Evolutionary conservation across 2,888 invertebrate species (phyloP).

Genomic region (Xanthostigma xanthostigma): DNA sequence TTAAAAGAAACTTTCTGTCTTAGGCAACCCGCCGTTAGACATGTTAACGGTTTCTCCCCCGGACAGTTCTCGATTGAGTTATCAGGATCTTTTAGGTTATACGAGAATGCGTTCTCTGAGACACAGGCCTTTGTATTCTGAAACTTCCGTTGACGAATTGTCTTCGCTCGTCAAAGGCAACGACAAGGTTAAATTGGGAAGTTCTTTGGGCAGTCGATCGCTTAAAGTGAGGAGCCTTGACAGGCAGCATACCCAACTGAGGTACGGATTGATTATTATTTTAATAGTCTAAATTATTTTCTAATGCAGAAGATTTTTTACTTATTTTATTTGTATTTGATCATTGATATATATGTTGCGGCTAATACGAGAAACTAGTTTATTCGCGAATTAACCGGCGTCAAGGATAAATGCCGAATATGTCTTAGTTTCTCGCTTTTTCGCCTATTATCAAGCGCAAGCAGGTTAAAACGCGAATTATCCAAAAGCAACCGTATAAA

Average conservation of each 20-base stretch:
- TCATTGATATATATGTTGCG: too few relatives aligned
- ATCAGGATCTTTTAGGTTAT: conserved; percentile 63
- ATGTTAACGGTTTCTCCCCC: conserved; percentile 35
- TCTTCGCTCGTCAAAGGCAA: conserved; percentile 3
- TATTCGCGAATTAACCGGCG: too few relatives aligned
- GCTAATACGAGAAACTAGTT: too few relatives aligned
- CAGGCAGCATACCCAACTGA: conserved; percentile 2
- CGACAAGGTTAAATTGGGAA: conserved; percentile 6
- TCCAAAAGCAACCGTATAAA: too few relatives aligned
- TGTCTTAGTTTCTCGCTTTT: too few relatives aligned
- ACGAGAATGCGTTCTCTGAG: conserved; percentile 55
- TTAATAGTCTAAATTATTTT: too few relatives aligned
- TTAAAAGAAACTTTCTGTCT: conserved; percentile 8
- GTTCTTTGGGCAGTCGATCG: conserved; percentile 6
- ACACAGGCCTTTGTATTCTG: conserved; percentile 47
- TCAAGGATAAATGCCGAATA: too few relatives aligned
- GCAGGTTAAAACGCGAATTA: too few relatives aligned
- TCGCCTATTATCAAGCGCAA: too few relatives aligned
- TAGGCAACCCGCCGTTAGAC: conserved; percentile 35
- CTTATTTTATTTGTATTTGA: too few relatives aligned
- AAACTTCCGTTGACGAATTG: conserved; percentile 41
- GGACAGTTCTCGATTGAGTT: conserved; percentile 45
- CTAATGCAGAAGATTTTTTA: too few relatives aligned
- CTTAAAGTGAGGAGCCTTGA: conserved; percentile 5
- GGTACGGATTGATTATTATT: background rate